Evolutionary conservation across 2,797 vertebrate species (phyloP), one percentile per base, ranked within the genome.

Genomic region (Nyctibius grandis): DNA sequence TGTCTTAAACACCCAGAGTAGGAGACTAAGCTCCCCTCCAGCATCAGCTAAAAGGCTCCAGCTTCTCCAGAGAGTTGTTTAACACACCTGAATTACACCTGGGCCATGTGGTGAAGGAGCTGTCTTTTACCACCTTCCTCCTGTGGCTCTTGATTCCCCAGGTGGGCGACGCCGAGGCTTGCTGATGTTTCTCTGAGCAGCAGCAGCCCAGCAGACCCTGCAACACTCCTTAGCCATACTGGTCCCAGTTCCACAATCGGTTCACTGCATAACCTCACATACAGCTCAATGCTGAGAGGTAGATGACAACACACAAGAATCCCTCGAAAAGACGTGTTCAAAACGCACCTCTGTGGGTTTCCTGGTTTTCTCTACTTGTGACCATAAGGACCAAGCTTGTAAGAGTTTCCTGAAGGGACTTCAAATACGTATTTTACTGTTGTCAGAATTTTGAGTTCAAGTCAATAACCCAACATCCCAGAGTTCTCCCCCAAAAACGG

Each of bases 221-320:
- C 29, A 63, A 22, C 15, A 13, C 34, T 47, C 72, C 57, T 48
- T 25, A 12, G 11, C 21, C 47, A 42, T 6, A 34, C 45, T 31
- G 29, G 33, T 82, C 70, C 64, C 75, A 69, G 65, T 53, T 60
- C 44, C 81, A 78, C 40, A 28, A 5, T 9, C 9, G 77, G 56
- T 3, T 40, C 65, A 63, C 23, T 60, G 29, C 8, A 1, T 6
- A 61, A 73, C 4, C 22, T 31, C 31, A 51, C 23, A 36, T 0
- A 22, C 9, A 42, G 14, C 0, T 0, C 3, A 9, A 5, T 9
- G 4, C 4, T 44, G 15, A 29, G 50, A 72, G 21, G 0, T 40
- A 21, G 13, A 14, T 2, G 7, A 33, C 20, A 23, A 2, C n/a
- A 69, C 61, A 14, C 0, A 5, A 72, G 17, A 91, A 48, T 20